Conservation (phyloP, 2,888 invertebrate genomes). For the Agrotis clavis region DNA sequence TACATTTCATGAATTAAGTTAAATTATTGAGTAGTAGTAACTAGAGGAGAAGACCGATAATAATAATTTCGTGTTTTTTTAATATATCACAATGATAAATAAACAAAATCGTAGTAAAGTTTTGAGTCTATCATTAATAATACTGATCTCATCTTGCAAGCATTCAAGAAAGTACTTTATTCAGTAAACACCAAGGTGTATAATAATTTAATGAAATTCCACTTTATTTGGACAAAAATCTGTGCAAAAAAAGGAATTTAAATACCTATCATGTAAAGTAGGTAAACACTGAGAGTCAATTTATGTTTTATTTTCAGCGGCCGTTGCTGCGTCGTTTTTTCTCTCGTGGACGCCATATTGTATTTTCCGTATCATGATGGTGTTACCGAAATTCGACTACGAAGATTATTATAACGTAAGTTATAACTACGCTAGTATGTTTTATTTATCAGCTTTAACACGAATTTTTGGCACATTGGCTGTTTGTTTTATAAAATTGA, state of each 20-base stretch:
- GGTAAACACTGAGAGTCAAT: not conserved
- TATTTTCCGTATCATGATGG: conserved; percentile 93
- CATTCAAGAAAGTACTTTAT: not conserved
- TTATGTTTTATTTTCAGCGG: conserved; percentile 75
- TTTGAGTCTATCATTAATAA: no score
- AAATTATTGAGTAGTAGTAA: no score
- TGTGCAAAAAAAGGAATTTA: not conserved
- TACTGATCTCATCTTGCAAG: not conserved
- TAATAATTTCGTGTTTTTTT: no score
- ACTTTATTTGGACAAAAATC: not conserved
- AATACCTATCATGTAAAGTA: conserved; percentile 20
- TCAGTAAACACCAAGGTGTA: not conserved
- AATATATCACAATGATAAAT: no score
- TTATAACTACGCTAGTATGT: conserved; percentile 33
- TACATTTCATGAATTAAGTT: no score
- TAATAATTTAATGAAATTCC: not conserved
- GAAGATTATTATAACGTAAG: conserved; percentile 82
- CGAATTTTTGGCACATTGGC: no score
- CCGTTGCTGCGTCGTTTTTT: conserved; percentile 88
- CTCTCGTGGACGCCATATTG: conserved; percentile 96
- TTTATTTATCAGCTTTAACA: no score
- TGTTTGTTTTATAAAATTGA: no score
- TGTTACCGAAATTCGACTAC: conserved; percentile 87
- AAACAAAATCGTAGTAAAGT: no score
- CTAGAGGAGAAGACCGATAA: no score